These are phyloP conservation scores for Trematomus loennbergii DNA, from an alignment of 2,113 vertebrate species.

Conservation along the genomic window DNA sequence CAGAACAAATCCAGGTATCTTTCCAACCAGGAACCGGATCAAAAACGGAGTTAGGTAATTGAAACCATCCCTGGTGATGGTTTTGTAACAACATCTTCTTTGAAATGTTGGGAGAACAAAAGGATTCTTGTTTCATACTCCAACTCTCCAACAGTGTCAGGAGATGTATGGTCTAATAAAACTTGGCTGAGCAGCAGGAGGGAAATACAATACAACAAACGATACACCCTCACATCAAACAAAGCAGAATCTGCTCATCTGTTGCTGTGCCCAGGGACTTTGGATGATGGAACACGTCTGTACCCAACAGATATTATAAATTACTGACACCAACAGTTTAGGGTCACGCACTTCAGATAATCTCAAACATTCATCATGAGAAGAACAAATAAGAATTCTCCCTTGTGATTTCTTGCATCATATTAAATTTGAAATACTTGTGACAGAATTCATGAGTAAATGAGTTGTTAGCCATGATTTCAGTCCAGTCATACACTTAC, in stretches of 20 bases:
- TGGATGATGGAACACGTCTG: background rate
- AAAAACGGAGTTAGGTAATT: background rate
- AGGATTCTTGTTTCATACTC: slow-evolving; percentile 23
- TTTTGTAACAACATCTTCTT: background rate
- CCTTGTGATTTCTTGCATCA: background rate
- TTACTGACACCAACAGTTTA: no score
- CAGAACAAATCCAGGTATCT: background rate
- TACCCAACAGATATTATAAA: no score
- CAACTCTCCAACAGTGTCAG: slow-evolving; percentile 1
- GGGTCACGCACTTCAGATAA: background rate
- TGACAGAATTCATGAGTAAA: background rate
- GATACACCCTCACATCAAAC: slow-evolving; percentile 47
- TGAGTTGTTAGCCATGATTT: background rate
- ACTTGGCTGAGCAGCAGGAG: slow-evolving; percentile 2
- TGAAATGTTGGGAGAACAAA: slow-evolving; percentile 22
- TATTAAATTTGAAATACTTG: background rate
- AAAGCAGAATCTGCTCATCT: slow-evolving; percentile 24
- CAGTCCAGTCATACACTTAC: background rate
- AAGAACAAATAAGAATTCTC: background rate
- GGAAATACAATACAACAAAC: slow-evolving; percentile 39
- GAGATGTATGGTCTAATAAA: slow-evolving; percentile 48
- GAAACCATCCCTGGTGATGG: background rate
- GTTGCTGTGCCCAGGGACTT: background rate
- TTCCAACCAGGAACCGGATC: background rate
- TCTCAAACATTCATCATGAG: background rate